Conservation (phyloP, 2,113 vertebrate species). For the Peromyscus californicus region DNA sequence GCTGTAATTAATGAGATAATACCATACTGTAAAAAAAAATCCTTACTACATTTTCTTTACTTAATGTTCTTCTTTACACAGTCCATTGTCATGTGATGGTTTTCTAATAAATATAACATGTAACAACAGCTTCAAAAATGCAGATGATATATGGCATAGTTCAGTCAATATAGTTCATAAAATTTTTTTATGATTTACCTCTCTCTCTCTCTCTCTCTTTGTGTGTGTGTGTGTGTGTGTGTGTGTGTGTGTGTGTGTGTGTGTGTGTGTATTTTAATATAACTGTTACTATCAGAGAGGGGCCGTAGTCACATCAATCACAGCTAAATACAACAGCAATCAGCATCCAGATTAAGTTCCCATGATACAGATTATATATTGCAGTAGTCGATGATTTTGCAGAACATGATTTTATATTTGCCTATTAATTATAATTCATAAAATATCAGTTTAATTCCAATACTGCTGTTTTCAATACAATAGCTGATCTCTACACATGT, state of each 20-base stretch:
- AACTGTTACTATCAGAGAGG: neutral
- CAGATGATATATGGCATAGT: neutral
- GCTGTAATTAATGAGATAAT: neutral
- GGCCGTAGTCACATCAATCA: neutral
- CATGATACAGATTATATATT: neutral
- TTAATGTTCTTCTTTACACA: neutral
- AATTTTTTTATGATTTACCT: neutral
- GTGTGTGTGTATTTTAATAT: neutral
- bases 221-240: too few relatives aligned
- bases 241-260: too few relatives aligned
- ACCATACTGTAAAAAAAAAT: neutral
- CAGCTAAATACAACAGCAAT: neutral
- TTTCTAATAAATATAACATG: neutral
- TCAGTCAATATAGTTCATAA: neutral
- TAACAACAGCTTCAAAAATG: neutral
- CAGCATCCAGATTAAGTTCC: neutral
- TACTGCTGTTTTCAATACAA: neutral
- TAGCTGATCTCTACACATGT: neutral
- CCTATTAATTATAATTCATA: neutral
- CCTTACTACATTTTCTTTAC: neutral
- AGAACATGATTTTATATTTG: neutral
- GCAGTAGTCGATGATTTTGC: neutral
- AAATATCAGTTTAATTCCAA: neutral
- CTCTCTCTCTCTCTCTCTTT: too few relatives aligned
- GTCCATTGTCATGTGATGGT: neutral